Evolutionary conservation across 2,888 invertebrate genomes (phyloP), one percentile per base, ranked within the genome.

Genomic region (Empis stercorea): DNA sequence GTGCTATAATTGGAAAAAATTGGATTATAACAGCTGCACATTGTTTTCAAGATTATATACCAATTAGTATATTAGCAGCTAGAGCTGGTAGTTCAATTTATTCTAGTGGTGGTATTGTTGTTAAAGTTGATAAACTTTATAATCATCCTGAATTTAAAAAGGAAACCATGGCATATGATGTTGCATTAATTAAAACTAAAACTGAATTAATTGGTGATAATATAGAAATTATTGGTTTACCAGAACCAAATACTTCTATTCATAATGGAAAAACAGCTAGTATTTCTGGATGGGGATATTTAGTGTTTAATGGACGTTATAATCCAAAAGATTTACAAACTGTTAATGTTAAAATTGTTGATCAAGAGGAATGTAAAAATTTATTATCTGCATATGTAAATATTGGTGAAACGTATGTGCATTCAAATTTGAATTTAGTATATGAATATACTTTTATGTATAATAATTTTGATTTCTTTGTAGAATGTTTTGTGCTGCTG

Each of bases 1-100:
- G 61, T 5, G 59, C 62, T 3, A 60, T 66, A 34, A 54, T 66
- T 43, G 56, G 53, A 15, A 43, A 44, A 32, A 54, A 46, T 14
- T 61, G 55, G 46, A 57, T 63, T 11, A 38, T 68, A 37, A 64
- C 62, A 10, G 64, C 66, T 10, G 65, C 61, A 51, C 57, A 63
- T 46, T 64, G 64, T 49, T 27, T 27, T 27, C 38, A 48, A 4
- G 45, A 47, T 16, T 47, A 48, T 42, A 14, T 36, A 2, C n/a
- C 15, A 13, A 44, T 44, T 11, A 32, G 34, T 27, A 44, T 48
- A 15, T 37, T 51, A 11, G 43, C 48, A 13, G 16, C 49, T 10
- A 46, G 49, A n/a, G 51, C 42, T 3, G 51, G 51, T 11, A 46
- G 46, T 11, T 32, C 49, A 17, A 34, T 44, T 14, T 49, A 46